These are phyloP conservation scores for Lepas anatifera DNA, from an alignment of 2,888 invertebrate genomes.

Conservation along the genomic window DNA sequence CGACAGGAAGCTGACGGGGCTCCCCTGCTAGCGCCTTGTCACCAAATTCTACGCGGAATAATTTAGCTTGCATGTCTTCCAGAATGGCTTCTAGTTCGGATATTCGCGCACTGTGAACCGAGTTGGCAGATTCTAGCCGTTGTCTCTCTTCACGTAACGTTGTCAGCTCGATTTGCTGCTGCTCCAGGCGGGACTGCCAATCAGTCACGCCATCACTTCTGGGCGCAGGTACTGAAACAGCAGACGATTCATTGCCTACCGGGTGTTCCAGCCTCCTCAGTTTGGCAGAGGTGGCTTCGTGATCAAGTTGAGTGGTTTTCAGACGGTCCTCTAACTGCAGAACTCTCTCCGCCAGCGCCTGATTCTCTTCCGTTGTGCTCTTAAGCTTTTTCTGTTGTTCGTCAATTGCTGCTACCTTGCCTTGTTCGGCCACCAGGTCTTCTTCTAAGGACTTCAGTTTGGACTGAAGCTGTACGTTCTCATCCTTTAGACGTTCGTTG, in stretches of 20 bases:
- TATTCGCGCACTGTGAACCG: not conserved
- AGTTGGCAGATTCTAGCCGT: not conserved
- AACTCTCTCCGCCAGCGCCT: slow-evolving; percentile 26
- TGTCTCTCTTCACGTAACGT: not conserved
- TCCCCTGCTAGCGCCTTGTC: no score
- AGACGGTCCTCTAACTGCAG: slow-evolving; percentile 22
- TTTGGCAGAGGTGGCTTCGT: not conserved
- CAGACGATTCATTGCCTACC: no score
- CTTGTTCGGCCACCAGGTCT: not conserved
- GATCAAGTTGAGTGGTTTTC: slow-evolving; percentile 1
- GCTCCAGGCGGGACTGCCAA: not conserved
- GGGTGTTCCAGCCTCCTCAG: not conserved
- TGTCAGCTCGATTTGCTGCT: not conserved
- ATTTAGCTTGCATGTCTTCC: not conserved
- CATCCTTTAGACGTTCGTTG: not conserved
- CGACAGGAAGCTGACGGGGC: no score
- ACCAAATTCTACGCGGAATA: not conserved
- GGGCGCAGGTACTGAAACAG: no score
- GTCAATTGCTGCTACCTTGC: not conserved
- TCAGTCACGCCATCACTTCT: no score
- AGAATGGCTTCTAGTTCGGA: not conserved
- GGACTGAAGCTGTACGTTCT: not conserved
- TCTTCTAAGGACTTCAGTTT: not conserved
- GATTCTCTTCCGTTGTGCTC: slow-evolving; percentile 26
- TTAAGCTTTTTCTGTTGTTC: slow-evolving; percentile 13